phyloP scores from a whole-genome alignment of 1,140 invertebrate species.

The Drosophila sproati region DNA sequence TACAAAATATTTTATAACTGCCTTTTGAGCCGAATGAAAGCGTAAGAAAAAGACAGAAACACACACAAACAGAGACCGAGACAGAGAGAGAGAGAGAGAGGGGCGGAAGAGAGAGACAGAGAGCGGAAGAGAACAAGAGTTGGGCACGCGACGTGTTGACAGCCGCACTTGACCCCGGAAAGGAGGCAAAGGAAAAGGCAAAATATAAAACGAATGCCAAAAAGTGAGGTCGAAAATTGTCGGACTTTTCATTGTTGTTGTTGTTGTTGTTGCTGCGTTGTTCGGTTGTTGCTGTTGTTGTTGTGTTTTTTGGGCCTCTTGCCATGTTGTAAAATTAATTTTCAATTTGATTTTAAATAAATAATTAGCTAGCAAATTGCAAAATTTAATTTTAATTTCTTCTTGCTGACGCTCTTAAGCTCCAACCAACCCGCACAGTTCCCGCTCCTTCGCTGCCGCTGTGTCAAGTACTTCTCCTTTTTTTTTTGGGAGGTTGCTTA shows the following conservation, averaged over 20 bases:
- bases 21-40: slow-evolving; percentile 46
- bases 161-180: slow-evolving; percentile 70
- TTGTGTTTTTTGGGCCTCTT: slow-evolving; percentile 28
- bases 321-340: slow-evolving; percentile 84
- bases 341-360: slow-evolving; percentile 84
- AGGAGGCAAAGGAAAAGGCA: slow-evolving; percentile 15
- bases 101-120: background rate
- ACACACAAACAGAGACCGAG: slow-evolving; percentile 9
- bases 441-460: slow-evolving; percentile 10
- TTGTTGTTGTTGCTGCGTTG: slow-evolving; percentile 14
- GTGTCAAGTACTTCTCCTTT: slow-evolving; percentile 56
- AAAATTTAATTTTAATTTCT: slow-evolving; percentile 84
- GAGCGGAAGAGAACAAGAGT: background rate
- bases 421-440: background rate
- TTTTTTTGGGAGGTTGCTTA: slow-evolving; percentile 33
- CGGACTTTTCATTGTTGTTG: slow-evolving; percentile 27
- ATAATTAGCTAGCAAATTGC: slow-evolving; percentile 84
- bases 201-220: slow-evolving; percentile 25
- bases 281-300: slow-evolving; percentile 24
- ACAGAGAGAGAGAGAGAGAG: slow-evolving; percentile 10
- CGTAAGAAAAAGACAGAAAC: slow-evolving; percentile 9
- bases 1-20: slow-evolving; percentile 78
- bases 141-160: slow-evolving; percentile 58
- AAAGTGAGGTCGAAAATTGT: slow-evolving; percentile 30
- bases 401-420: slow-evolving; percentile 30